phyloP scores from a whole-genome alignment of 1,140 invertebrate genomes.

The Olivierus martensii region DNA sequence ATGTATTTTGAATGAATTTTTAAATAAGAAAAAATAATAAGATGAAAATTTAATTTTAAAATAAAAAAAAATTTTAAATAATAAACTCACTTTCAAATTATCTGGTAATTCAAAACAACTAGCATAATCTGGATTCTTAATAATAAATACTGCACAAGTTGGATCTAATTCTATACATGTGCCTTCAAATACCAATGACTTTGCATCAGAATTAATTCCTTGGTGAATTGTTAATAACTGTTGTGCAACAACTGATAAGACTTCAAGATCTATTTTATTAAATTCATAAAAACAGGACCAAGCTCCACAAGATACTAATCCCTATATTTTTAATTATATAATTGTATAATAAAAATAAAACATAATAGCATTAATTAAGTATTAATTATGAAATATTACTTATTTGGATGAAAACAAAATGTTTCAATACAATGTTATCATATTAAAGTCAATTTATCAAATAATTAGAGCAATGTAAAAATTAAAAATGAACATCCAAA shows the following conservation, averaged over 20 bases:
- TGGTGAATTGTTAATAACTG: slow-evolving; percentile 61
- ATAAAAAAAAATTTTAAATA: too few relatives aligned
- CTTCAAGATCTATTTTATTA: slow-evolving; percentile 47
- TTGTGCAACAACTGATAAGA: slow-evolving; percentile 82
- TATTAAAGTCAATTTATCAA: neutral
- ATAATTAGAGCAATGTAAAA: neutral
- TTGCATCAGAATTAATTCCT: slow-evolving; percentile 58
- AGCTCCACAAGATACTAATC: slow-evolving; percentile 82
- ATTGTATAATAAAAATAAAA: neutral
- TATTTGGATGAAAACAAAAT: neutral
- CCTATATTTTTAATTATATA: slow-evolving; percentile 35
- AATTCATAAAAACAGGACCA: slow-evolving; percentile 98
- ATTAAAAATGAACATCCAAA: neutral
- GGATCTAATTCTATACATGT: slow-evolving; percentile 72
- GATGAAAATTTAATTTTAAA: too few relatives aligned
- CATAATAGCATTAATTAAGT: neutral
- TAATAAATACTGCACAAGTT: slow-evolving; percentile 89
- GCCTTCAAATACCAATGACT: slow-evolving; percentile 72
- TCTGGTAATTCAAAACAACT: slow-evolving; percentile 81
- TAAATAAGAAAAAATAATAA: too few relatives aligned
- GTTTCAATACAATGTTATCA: neutral
- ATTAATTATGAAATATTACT: neutral
- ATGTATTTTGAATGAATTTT: too few relatives aligned
- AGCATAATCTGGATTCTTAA: slow-evolving; percentile 92
- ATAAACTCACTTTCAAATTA: slow-evolving; percentile 60